phyloP scores from a whole-genome alignment of 2,797 vertebrate genomes.

The Okamejei kenojei region DNA sequence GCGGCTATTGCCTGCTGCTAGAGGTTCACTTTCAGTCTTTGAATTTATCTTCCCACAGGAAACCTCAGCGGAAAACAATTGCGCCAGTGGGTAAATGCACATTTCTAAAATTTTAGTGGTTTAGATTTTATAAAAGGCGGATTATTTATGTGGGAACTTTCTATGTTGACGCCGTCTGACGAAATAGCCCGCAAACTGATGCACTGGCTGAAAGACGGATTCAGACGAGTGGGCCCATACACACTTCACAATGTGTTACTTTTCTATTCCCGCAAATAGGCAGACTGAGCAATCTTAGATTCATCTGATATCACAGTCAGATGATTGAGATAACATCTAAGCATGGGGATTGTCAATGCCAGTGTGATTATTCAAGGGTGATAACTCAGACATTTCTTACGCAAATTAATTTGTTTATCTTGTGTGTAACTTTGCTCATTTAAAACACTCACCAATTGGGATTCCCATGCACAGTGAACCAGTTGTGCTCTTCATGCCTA shows the following conservation, averaged over 20 bases:
- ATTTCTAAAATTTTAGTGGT: neutral
- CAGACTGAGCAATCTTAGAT: neutral
- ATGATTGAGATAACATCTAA: neutral
- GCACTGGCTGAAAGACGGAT: neutral
- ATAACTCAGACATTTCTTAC: neutral
- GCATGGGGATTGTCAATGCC: neutral
- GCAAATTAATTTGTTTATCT: too few relatives aligned
- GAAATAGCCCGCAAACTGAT: neutral
- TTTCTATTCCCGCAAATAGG: neutral
- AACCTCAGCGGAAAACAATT: neutral
- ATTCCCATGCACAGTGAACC: neutral
- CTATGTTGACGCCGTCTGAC: neutral
- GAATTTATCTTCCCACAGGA: neutral
- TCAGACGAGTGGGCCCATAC: neutral
- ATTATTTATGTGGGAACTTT: neutral
- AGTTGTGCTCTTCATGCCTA: neutral
- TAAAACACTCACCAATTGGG: neutral
- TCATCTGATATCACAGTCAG: neutral
- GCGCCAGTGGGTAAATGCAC: neutral
- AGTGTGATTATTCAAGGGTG: neutral
- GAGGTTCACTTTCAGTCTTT: neutral
- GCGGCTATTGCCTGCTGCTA: too few relatives aligned
- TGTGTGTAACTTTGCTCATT: neutral
- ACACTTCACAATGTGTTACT: neutral
- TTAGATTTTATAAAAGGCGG: neutral